Evolutionary conservation across 2,888 invertebrate genomes (phyloP).

Genomic region (Mythimna lalbum): DNA sequence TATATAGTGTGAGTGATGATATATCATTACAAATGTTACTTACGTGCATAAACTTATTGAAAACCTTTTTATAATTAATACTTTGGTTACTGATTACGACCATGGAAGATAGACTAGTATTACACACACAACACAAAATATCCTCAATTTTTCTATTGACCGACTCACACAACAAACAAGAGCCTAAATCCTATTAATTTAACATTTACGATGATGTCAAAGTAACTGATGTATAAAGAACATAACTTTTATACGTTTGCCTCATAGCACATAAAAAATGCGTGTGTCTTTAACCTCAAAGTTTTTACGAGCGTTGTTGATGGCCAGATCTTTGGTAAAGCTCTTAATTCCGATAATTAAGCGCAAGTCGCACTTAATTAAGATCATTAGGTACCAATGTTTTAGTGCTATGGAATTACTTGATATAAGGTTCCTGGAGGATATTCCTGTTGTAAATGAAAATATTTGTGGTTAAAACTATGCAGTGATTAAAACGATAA

Average conservation of each 20-base stretch:
- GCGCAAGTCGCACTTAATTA: slow-evolving; percentile 39
- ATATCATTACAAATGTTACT: too few species aligned
- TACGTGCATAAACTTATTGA: too few species aligned
- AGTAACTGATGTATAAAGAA: slow-evolving; percentile 41
- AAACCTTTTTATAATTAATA: too few species aligned
- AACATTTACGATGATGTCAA: slow-evolving; percentile 48
- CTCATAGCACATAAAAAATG: slow-evolving; percentile 39
- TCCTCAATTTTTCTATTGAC: not conserved
- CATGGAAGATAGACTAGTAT: not conserved
- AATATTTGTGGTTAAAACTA: not conserved
- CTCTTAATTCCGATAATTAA: slow-evolving; percentile 45
- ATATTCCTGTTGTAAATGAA: not conserved
- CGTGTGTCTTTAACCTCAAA: slow-evolving; percentile 43
- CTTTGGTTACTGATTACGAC: not conserved
- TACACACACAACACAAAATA: too few species aligned
- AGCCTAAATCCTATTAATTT: slow-evolving; percentile 38
- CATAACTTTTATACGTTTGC: slow-evolving; percentile 50
- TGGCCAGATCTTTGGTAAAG: slow-evolving; percentile 26
- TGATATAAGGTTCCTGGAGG: too few species aligned
- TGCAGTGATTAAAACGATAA: too few species aligned
- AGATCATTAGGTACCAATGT: slow-evolving; percentile 3
- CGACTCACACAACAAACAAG: slow-evolving; percentile 10
- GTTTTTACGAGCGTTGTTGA: slow-evolving; percentile 53
- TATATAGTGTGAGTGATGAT: too few species aligned
- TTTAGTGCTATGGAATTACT: slow-evolving; percentile 8